Evolutionary conservation across 53 echinoderm and acorn worm species (phyloP).

Genomic region (Apostichopus leukothele): DNA sequence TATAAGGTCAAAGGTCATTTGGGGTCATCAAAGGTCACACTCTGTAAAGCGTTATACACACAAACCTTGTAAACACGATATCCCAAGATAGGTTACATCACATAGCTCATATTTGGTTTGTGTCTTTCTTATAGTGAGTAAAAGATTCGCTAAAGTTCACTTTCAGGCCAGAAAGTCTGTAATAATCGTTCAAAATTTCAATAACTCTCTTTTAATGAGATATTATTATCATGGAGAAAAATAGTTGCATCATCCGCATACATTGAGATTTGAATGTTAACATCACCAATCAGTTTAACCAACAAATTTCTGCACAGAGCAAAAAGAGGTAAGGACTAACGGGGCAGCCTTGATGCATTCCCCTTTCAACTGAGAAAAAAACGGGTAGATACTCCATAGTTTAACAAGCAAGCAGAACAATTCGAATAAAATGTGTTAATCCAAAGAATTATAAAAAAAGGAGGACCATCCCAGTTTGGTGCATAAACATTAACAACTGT

Average conservation of each 20-base stretch:
- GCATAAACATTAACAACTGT: conserved; percentile 28
- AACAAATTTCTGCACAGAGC: conserved; percentile 5
- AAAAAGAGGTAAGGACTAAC: not conserved
- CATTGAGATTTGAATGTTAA: conserved; percentile 17
- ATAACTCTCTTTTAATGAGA: not conserved
- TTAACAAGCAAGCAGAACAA: conserved; percentile 7
- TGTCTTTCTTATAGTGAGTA: no score
- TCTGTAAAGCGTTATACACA: no score
- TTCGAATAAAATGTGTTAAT: conserved; percentile 8
- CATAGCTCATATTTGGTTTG: no score
- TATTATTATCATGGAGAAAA: not conserved
- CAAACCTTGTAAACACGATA: no score
- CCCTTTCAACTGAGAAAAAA: conserved; percentile 3
- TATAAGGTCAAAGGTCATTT: no score
- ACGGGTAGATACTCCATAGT: not conserved
- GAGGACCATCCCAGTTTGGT: not conserved
- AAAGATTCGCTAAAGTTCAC: no score
- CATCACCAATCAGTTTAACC: conserved; percentile 5
- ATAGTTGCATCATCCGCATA: not conserved
- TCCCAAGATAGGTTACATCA: no score
- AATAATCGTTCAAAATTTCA: not conserved
- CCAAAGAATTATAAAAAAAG: conserved; percentile 14
- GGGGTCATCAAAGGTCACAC: no score
- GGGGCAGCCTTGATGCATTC: conserved; percentile 6
- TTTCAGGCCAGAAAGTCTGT: not conserved